Evolutionary conservation across 23 tunicate genomes (phyloP), one percentile per base, ranked within the genome.

Genomic region (Phallusia fumigata): DNA sequence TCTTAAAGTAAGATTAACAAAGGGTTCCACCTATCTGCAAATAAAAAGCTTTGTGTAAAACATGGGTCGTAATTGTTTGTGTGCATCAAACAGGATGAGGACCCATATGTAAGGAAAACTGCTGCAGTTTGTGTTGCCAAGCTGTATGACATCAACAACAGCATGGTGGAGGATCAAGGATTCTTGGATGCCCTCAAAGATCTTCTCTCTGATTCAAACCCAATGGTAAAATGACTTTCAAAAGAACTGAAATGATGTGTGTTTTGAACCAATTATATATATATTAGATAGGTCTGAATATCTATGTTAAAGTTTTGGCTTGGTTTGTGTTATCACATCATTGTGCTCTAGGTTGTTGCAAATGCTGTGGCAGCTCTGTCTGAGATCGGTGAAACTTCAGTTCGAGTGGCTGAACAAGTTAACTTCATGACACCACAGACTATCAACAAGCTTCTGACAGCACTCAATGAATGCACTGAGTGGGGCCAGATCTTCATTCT

Each of bases 61-160:
- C n/a, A n/a, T n/a, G n/a, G n/a, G n/a, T n/a, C 11, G 11, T 30
- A 74, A 31, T 74, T 74, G 24, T 74, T 26, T 11, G 3, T 65
- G 74, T 65, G 31, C 74, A 65, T 21, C 8, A 10, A 40, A 40
- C 32, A 88, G 88, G 99, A 96, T 81, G 99, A 96, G 74, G 99
- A 96, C 79, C 99, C 99, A 8, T 96, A 96, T 85, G 99, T 96
- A 33, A 76, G 99, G 36, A 96, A 96, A 73, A 96, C 99, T 18
- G 99, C 99, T 0, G 96, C 99, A 16, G 96, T 96, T 22, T 96
- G 99, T 82, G 99, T 96, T 36, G 99, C 99, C 19, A 96, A 96
- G 76, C 79, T 96, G 34, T 96, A 88, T 79, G 99, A 96, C 83
- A 96, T 96, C 82, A 90, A 91, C 85, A 84, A 85, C 87, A 77